Percentiles rank a stretch among this genome's conserved stretches.
Conservation (phyloP, 2,797 vertebrate species). For the Urosaurus nigricauda region DNA sequence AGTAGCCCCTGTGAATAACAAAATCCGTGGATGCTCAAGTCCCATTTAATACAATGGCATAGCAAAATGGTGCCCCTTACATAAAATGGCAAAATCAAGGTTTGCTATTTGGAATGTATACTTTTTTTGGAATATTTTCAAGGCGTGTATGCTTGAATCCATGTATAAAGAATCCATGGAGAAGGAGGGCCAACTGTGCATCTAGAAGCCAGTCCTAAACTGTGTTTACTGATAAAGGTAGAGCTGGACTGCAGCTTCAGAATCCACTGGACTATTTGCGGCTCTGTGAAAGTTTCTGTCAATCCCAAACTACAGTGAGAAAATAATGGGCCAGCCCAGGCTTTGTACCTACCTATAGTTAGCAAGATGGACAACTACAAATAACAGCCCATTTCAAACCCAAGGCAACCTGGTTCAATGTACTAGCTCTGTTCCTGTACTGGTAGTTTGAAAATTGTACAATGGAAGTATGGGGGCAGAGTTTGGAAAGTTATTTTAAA, state of each 20-base stretch:
- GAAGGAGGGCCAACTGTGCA: too few species aligned
- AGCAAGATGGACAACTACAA: background rate
- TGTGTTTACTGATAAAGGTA: background rate
- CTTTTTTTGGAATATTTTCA: too few species aligned
- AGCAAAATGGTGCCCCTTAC: too few species aligned
- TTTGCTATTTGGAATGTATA: too few species aligned
- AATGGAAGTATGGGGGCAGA: background rate
- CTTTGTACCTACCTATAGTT: background rate
- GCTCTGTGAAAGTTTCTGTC: background rate
- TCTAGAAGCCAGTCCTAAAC: background rate
- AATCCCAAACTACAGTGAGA: background rate
- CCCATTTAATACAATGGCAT: too few species aligned
- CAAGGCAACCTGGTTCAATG: background rate
- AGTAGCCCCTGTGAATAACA: too few species aligned
- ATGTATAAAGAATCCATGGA: too few species aligned
- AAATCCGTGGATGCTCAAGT: too few species aligned
- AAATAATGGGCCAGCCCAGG: background rate
- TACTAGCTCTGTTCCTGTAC: background rate
- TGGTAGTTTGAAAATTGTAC: background rate
- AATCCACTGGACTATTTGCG: background rate
- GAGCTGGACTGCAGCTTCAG: background rate
- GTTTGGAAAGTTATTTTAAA: background rate
- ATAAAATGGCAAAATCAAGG: too few species aligned
- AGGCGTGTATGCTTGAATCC: too few species aligned
- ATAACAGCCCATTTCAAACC: background rate